Percentiles rank a stretch among this genome's conserved stretches.
phyloP scores from a whole-genome alignment of 2,113 vertebrate genomes.

The Rhadina sibilatrix region DNA sequence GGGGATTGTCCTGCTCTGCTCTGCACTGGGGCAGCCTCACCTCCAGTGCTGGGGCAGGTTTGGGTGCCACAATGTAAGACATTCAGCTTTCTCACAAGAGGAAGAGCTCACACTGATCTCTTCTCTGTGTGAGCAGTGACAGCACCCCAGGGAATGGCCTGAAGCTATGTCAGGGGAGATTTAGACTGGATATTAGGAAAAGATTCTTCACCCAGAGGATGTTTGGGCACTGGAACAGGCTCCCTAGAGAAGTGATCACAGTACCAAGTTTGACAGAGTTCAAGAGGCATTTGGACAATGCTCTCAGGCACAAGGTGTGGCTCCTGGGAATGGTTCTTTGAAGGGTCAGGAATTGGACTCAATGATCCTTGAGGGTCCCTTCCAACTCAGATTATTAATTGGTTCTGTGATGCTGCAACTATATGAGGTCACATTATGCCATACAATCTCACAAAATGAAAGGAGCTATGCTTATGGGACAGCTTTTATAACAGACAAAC shows the following conservation, averaged over 20 bases:
- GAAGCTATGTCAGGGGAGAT: background rate
- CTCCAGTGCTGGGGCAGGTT: background rate
- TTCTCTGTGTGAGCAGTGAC: background rate
- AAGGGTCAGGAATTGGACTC: background rate
- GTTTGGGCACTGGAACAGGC: accelerated
- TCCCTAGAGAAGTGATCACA: background rate
- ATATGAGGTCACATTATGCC: background rate
- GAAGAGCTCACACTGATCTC: background rate
- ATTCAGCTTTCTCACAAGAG: background rate
- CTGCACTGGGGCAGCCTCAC: background rate
- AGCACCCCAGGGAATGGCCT: accelerated
- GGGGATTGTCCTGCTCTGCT: background rate
- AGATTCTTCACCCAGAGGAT: accelerated
- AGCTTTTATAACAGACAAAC: background rate
- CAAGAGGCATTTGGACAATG: background rate
- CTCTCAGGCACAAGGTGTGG: background rate
- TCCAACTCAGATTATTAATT: background rate
- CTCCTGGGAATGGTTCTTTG: background rate
- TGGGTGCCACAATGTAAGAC: accelerated
- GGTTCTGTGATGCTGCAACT: background rate
- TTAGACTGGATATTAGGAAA: background rate
- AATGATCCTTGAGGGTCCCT: background rate
- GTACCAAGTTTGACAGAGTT: background rate
- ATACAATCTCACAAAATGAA: background rate
- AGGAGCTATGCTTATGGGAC: background rate